These are phyloP conservation scores for Lerema accius DNA, from an alignment of 1,140 invertebrate genomes.

Conservation along the genomic window DNA sequence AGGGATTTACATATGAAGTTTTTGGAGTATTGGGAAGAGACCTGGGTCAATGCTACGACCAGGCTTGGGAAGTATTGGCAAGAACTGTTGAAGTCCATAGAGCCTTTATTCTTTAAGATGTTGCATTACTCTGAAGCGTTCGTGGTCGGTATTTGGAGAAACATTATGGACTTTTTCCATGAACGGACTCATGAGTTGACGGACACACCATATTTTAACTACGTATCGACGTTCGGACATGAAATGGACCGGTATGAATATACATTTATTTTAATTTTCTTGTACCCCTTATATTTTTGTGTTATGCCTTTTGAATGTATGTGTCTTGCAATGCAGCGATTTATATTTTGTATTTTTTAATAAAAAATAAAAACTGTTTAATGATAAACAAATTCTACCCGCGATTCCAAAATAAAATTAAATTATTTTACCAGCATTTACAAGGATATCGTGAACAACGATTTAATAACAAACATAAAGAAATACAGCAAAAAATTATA, in stretches of 20 bases:
- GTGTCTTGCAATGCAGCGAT: no score
- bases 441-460: constrained; percentile 85
- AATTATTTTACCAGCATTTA: constrained; percentile 56
- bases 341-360: constrained; percentile 13
- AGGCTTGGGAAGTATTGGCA: constrained; percentile 87
- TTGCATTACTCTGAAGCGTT: constrained; percentile 89
- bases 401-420: neutral
- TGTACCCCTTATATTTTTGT: no score
- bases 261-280: no score
- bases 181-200: constrained; percentile 89
- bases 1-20: constrained; percentile 90
- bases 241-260: constrained; percentile 86
- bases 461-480: constrained; percentile 89
- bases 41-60: constrained; percentile 86
- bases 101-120: constrained; percentile 89
- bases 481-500: constrained; percentile 88
- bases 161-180: constrained; percentile 91
- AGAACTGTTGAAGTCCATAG: constrained; percentile 86
- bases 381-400: neutral
- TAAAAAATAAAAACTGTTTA: neutral
- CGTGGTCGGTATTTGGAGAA: constrained; percentile 88
- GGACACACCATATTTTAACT: constrained; percentile 90
- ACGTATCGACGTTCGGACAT: constrained; percentile 90
- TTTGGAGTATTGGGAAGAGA: constrained; percentile 88
- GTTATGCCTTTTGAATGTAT: no score